phyloP scores from a whole-genome alignment of 2,113 vertebrate species.

The Xiphophorus maculatus region DNA sequence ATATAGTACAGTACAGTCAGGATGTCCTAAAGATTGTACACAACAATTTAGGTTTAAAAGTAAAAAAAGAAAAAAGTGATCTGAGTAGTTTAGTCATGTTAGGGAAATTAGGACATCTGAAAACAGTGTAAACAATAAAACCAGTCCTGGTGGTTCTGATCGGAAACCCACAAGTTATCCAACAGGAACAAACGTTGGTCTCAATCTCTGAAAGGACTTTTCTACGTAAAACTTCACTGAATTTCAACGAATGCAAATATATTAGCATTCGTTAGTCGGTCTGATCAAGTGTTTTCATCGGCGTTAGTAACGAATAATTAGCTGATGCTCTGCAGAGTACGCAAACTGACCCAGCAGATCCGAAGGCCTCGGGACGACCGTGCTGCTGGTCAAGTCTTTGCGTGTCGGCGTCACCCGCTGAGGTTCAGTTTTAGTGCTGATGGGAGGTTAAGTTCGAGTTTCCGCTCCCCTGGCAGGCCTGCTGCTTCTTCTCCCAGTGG shows the following conservation, averaged over 20 bases:
- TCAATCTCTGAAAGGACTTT: no score
- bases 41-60: not conserved
- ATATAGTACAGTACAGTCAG: not conserved
- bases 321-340: not conserved
- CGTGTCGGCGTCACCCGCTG: conserved; percentile 5
- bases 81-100: no score
- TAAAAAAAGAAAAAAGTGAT: no score
- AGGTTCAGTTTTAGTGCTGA: not conserved
- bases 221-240: no score
- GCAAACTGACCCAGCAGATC: conserved; percentile 4
- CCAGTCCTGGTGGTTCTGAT: not conserved
- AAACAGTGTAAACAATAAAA: not conserved
- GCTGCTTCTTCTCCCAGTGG: conserved; percentile 87
- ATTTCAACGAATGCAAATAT: not conserved
- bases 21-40: not conserved
- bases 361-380: conserved; percentile 10
- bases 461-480: conserved; percentile 74
- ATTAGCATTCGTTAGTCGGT: not conserved
- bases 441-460: not conserved
- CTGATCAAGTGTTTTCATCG: not conserved
- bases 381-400: not conserved
- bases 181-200: no score
- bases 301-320: not conserved
- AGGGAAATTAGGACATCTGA: not conserved
- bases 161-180: no score